Base-by-base conservation (phyloP, 2,797 vertebrate species). In the Cottoperca gobio region DNA sequence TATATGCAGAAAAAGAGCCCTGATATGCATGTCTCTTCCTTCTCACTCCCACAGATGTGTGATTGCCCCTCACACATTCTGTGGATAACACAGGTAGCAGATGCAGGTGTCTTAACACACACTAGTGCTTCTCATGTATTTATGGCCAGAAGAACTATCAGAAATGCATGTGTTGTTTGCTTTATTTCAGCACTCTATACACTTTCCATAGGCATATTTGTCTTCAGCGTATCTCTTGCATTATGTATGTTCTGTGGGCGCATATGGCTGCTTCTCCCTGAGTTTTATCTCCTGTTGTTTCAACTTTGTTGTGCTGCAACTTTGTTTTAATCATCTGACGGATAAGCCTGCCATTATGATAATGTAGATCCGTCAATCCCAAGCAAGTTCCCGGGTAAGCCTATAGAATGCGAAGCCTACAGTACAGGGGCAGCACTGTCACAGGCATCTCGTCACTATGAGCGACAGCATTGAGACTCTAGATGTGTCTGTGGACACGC, bases 91-190 rank as follows among this genome's bases (percentile, higher is more conserved):
- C 73, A 45, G 55, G 48, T 62, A 63, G 13, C 61, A 53, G 55
- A 73, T 74, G 64, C 39, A 23, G 37, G 33, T 57, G 52, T 74
- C 26, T 65, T 48, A 75, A 73, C 69, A 63, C 64, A 57, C 52
- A 40, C 17, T 33, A 1, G 21, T 37, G 33, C 50, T 50, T 24
- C 49, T 72, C 48, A 68, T 90, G 79, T 92, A 90, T 90, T 79
- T 71, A 87, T 84, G 48, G 2, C 0, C 17, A 21, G 14, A 45
- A 71, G 68, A 79, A 42, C 39, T 14, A 16, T n/a, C 17, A 45
- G 54, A 64, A 73, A 49, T 43, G 24, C 26, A 80, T 53, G 35
- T 63, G 64, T 72, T 83, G 37, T 83, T 88, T 70, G 55, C 50
- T 87, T 82, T 69, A 19, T 68, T 64, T 68, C 14, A 6, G 37